These are phyloP conservation scores for Myotis findleyi DNA, from an alignment of 2,797 vertebrate species.

Conservation along the genomic window DNA sequence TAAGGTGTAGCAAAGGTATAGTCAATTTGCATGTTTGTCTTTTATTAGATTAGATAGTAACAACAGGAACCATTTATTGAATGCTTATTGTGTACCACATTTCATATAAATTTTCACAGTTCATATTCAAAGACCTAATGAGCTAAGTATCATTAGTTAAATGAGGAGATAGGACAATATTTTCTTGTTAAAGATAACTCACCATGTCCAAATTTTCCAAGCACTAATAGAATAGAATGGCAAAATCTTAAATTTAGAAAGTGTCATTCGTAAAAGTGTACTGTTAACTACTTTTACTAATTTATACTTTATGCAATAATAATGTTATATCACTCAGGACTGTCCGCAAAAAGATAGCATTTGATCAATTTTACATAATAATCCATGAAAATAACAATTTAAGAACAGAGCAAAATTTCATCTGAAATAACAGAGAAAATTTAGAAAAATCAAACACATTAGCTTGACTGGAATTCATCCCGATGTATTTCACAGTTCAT, in stretches of 20 bases:
- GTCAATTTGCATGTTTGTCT: too few species aligned
- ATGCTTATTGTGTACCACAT: background rate
- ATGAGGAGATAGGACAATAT: background rate
- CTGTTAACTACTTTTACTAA: slow-evolving; percentile 36
- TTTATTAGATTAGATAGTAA: background rate
- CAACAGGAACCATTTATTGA: slow-evolving; percentile 8
- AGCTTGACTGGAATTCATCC: slow-evolving; percentile 22
- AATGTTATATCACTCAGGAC: slow-evolving; percentile 5
- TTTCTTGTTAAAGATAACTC: slow-evolving; percentile 41
- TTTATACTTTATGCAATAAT: background rate
- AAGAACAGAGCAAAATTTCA: slow-evolving; percentile 43
- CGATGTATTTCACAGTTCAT: slow-evolving; percentile 42
- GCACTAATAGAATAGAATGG: background rate
- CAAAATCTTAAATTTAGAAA: slow-evolving; percentile 49
- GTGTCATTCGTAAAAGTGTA: slow-evolving; percentile 10
- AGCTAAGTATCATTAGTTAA: slow-evolving; percentile 21
- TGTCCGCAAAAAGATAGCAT: background rate
- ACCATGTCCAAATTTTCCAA: background rate
- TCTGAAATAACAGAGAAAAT: slow-evolving; percentile 30
- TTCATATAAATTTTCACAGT: slow-evolving; percentile 20
- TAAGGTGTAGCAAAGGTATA: too few species aligned
- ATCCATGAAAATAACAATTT: slow-evolving; percentile 21
- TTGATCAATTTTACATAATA: slow-evolving; percentile 20
- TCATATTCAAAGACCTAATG: slow-evolving; percentile 37
- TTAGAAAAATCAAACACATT: slow-evolving; percentile 56